Evolutionary conservation across 2,797 vertebrate genomes (phyloP).

Genomic region (Ispidina picta): DNA sequence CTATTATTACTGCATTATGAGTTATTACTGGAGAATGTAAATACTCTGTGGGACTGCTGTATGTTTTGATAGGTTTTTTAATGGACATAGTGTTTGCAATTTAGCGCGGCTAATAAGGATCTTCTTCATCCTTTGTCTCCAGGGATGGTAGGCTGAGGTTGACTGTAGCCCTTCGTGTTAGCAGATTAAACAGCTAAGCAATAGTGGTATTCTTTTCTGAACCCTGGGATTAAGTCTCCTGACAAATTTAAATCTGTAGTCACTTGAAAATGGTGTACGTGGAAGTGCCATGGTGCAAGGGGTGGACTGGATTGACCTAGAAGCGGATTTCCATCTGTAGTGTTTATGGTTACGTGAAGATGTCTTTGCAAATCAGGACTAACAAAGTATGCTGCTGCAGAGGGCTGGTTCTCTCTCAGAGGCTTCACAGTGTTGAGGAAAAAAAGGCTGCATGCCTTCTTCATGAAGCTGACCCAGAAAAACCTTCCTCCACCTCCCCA

Average conservation of each 20-base stretch:
- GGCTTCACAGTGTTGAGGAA: background rate
- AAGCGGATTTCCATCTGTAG: constrained; percentile 49
- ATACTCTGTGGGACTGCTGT: background rate
- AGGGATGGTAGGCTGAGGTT: background rate
- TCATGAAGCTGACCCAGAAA: constrained; percentile 59
- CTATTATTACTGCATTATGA: constrained; percentile 34
- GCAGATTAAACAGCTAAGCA: constrained; percentile 54
- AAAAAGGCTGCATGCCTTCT: constrained; percentile 27
- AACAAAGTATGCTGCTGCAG: constrained; percentile 41
- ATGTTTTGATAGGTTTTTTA: constrained; percentile 7
- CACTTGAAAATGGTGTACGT: background rate
- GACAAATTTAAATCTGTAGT: background rate
- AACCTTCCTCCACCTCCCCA: background rate
- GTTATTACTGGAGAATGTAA: constrained; percentile 42
- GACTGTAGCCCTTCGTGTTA: background rate
- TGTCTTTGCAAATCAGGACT: constrained; percentile 55
- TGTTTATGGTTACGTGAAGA: constrained; percentile 57
- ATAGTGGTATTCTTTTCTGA: constrained; percentile 23
- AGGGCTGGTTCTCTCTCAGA: background rate
- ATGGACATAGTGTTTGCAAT: background rate
- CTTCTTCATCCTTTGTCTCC: constrained; percentile 26
- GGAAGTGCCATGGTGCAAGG: background rate
- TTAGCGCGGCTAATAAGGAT: constrained; percentile 31
- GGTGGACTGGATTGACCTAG: constrained; percentile 52
- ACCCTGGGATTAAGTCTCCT: constrained; percentile 21